These are phyloP conservation scores for Alces alces DNA, from an alignment of 2,113 vertebrate genomes.

Conservation along the genomic window DNA sequence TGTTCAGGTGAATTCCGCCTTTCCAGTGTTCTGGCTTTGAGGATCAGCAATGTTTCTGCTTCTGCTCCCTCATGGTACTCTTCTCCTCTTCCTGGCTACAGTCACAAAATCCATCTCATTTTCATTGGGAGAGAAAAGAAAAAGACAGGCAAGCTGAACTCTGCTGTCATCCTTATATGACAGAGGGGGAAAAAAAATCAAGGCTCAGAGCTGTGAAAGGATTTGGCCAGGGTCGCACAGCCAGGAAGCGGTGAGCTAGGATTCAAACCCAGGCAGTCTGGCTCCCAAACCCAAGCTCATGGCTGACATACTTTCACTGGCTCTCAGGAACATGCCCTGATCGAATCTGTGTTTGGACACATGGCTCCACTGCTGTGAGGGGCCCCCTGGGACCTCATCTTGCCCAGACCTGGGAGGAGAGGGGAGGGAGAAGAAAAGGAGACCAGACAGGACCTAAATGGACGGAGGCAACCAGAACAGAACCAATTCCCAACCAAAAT, in stretches of 20 bases:
- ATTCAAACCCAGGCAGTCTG: neutral
- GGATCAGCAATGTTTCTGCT: neutral
- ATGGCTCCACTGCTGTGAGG: neutral
- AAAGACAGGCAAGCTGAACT: neutral
- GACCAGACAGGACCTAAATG: neutral
- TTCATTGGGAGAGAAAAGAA: no score
- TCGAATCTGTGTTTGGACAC: neutral
- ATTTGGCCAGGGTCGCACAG: neutral
- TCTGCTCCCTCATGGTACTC: neutral
- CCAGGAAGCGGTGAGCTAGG: neutral
- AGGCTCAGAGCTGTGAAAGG: neutral
- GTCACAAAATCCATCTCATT: neutral
- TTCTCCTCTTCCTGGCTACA: neutral
- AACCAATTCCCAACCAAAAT: neutral
- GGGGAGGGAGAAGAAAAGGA: neutral
- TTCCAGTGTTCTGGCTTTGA: neutral
- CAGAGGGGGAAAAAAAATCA: neutral
- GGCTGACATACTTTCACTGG: neutral
- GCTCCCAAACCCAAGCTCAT: neutral
- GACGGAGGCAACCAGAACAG: neutral
- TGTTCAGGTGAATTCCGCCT: neutral
- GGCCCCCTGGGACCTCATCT: neutral
- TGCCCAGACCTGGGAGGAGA: neutral
- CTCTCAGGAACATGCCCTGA: neutral
- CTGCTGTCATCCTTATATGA: neutral